A percentile compares a stretch with the other conserved stretches of the same genome.
phyloP scores from a whole-genome alignment of 2,888 invertebrate genomes.

The Catocala sponsa region DNA sequence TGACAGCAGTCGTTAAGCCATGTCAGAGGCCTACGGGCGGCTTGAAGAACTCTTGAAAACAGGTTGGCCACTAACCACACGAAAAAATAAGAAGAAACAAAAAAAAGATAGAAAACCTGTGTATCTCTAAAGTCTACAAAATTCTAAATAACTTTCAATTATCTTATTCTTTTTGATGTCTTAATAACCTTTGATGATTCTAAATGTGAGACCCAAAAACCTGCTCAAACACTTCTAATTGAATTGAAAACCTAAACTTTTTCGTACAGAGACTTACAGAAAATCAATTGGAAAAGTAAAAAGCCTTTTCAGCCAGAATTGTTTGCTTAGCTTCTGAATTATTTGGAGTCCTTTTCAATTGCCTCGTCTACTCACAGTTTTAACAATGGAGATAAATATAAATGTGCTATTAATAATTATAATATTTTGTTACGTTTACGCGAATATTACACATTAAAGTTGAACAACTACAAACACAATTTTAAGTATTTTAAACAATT shows the following conservation, averaged over 20 bases:
- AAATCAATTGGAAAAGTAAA: slow-evolving; percentile 29
- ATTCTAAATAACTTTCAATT: slow-evolving; percentile 10
- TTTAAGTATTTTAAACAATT: too few species aligned
- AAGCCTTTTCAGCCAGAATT: slow-evolving; percentile 25
- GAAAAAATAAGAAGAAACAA: too few species aligned
- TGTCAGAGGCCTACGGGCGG: too few species aligned
- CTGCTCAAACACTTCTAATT: slow-evolving; percentile 37
- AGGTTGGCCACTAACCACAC: too few species aligned
- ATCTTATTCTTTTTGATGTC: slow-evolving; percentile 13
- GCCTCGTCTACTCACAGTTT: slow-evolving; percentile 14
- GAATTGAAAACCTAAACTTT: slow-evolving; percentile 29
- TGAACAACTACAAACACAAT: too few species aligned
- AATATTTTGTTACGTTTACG: background rate
- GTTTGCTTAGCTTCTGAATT: slow-evolving; percentile 27
- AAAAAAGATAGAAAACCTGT: too few species aligned
- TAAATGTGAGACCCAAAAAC: slow-evolving; percentile 13
- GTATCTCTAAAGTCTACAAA: too few species aligned
- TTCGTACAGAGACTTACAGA: slow-evolving; percentile 14
- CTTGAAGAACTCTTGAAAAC: too few species aligned
- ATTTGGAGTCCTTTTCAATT: slow-evolving; percentile 35
- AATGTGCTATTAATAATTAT: background rate
- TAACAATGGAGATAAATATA: slow-evolving; percentile 19
- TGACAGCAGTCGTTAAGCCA: too few species aligned
- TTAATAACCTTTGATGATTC: slow-evolving; percentile 26
- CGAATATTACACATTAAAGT: too few species aligned